These are phyloP conservation scores for Papilio dardanus DNA, from an alignment of 1,140 invertebrate species.

Conservation along the genomic window DNA sequence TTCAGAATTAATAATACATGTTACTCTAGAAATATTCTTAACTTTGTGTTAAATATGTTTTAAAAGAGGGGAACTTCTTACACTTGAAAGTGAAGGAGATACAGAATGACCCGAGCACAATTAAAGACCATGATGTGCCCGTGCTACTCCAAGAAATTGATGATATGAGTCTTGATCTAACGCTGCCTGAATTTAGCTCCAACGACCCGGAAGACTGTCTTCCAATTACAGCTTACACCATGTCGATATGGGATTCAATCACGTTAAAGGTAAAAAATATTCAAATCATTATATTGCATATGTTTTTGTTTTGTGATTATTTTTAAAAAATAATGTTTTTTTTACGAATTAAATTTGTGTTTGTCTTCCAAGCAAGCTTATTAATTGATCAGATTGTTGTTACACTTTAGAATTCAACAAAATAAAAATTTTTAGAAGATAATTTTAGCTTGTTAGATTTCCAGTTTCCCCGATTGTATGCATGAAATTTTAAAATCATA, in stretches of 20 bases:
- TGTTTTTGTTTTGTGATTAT: too few species aligned
- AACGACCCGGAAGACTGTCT: constrained; percentile 57
- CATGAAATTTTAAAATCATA: too few species aligned
- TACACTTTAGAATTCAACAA: too few species aligned
- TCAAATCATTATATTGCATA: too few species aligned
- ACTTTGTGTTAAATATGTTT: constrained; percentile 7
- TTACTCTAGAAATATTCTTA: not conserved
- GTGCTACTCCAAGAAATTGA: constrained; percentile 83
- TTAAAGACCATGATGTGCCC: constrained; percentile 95
- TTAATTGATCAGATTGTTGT: too few species aligned
- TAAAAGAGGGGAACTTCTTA: constrained; percentile 88
- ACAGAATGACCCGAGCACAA: constrained; percentile 89
- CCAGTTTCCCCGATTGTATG: too few species aligned
- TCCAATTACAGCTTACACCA: constrained; percentile 63
- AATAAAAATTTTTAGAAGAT: too few species aligned
- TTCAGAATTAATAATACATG: not conserved
- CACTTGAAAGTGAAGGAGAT: constrained; percentile 91
- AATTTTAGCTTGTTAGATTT: too few species aligned
- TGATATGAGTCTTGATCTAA: too few species aligned
- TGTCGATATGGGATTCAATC: constrained; percentile 92
- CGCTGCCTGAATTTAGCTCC: constrained; percentile 48
- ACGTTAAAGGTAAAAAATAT: constrained; percentile 94
- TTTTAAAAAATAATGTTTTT: too few species aligned
- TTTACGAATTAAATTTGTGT: too few species aligned
- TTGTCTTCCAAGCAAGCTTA: too few species aligned